Conservation (phyloP, 1,140 invertebrate genomes). For the Planococcus citri region DNA sequence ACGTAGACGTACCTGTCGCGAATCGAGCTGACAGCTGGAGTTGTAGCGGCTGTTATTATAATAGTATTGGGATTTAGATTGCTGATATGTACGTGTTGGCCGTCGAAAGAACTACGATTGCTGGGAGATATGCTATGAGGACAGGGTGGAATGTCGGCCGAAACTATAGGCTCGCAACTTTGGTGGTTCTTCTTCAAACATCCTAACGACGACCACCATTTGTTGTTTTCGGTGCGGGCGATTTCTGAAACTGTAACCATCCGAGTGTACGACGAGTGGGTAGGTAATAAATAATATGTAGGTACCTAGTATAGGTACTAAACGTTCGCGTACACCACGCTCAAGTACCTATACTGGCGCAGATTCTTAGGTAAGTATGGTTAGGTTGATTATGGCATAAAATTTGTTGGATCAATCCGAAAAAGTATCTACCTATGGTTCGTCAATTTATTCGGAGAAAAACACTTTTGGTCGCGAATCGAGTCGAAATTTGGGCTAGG, state of each 20-base stretch:
- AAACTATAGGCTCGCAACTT: background rate
- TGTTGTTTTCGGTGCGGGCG: background rate
- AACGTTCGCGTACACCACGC: background rate
- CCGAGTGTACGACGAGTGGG: background rate
- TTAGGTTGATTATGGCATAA: too few species aligned
- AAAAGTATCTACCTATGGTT: too few species aligned
- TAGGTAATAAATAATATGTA: background rate
- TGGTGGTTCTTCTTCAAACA: constrained; percentile 8
- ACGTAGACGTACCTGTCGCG: too few species aligned
- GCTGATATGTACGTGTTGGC: background rate
- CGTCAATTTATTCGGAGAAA: too few species aligned
- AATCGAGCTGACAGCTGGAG: too few species aligned
- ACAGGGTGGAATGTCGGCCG: background rate
- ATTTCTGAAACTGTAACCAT: background rate
- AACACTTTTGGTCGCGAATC: too few species aligned
- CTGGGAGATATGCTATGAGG: constrained; percentile 11
- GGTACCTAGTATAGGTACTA: background rate
- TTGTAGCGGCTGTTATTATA: background rate
- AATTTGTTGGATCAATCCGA: too few species aligned
- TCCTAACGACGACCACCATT: background rate
- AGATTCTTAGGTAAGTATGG: too few species aligned
- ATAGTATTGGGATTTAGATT: background rate
- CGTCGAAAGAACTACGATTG: constrained; percentile 8
- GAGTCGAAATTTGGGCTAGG: too few species aligned
- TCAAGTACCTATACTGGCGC: background rate